phyloP scores from a whole-genome alignment of 2,797 vertebrate genomes.

The Molothrus aeneus region DNA sequence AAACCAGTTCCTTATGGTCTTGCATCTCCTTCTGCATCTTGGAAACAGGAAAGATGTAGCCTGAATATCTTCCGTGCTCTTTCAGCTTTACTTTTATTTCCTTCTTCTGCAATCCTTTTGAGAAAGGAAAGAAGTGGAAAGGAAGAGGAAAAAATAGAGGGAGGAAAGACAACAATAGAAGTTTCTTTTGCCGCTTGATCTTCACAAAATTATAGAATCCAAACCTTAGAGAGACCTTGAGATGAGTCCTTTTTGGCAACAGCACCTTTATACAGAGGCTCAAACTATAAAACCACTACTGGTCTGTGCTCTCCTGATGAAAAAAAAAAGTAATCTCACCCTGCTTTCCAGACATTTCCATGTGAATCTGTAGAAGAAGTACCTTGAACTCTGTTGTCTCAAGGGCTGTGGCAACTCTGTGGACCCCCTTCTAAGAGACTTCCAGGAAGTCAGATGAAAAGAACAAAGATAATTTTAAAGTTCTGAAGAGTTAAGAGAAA shows the following conservation, averaged over 20 bases:
- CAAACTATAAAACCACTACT: not conserved
- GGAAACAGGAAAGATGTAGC: not conserved
- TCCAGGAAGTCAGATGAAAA: conserved; percentile 16
- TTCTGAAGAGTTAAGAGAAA: not conserved
- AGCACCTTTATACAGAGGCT: not conserved
- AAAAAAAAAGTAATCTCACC: not conserved
- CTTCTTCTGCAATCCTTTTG: not conserved
- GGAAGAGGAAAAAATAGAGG: not conserved
- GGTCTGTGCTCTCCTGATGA: not conserved
- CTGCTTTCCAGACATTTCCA: not conserved
- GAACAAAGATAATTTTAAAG: not conserved
- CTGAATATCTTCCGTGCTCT: not conserved
- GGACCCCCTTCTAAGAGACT: not conserved
- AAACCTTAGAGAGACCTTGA: not conserved
- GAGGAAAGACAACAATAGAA: not conserved
- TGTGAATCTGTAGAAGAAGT: not conserved
- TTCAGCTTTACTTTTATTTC: not conserved
- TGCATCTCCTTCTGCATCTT: not conserved
- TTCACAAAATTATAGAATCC: not conserved
- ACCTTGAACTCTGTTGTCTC: not conserved
- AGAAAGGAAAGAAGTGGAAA: not conserved
- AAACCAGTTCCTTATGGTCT: not conserved
- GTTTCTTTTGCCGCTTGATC: not conserved
- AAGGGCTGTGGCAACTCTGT: not conserved
- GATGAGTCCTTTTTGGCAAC: not conserved